Conservation (phyloP, 2,888 invertebrate genomes). For the Hecatera dysodea region DNA sequence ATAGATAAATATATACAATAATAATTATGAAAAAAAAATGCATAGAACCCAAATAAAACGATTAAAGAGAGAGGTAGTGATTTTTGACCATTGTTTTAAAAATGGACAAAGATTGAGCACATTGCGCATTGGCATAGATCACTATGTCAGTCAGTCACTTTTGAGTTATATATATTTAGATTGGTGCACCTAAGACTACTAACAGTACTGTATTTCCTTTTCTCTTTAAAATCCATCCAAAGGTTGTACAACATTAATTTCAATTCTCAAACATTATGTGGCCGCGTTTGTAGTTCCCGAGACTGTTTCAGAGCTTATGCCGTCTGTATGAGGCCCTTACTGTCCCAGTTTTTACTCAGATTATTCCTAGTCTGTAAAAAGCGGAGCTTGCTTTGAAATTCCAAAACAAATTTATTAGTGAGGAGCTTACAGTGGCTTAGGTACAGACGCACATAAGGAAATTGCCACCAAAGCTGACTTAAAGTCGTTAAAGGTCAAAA, state of each 20-base stretch:
- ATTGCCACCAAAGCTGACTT: conserved; percentile 8
- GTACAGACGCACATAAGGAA: conserved; percentile 25
- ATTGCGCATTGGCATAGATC: too few species aligned
- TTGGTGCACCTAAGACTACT: too few species aligned
- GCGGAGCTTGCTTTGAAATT: neutral
- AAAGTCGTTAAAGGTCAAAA: conserved; percentile 33
- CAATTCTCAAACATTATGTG: neutral
- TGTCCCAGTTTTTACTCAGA: conserved; percentile 29
- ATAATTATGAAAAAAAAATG: too few species aligned
- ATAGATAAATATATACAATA: too few species aligned
- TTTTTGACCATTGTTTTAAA: too few species aligned
- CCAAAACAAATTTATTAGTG: conserved; percentile 44
- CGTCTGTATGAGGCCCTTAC: conserved; percentile 23
- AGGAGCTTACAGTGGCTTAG: conserved; percentile 22
- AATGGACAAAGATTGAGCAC: too few species aligned
- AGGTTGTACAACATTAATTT: conserved; percentile 4
- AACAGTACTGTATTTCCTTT: too few species aligned
- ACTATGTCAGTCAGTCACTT: too few species aligned
- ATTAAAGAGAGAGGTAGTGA: too few species aligned
- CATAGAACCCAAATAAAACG: too few species aligned
- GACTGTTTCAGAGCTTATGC: conserved; percentile 28
- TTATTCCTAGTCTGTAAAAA: conserved; percentile 35
- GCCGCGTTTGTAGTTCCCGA: neutral
- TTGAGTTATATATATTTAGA: too few species aligned
- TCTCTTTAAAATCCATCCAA: too few species aligned